phyloP scores from a whole-genome alignment of 2,888 invertebrate species.

The Drosophila greeni region DNA sequence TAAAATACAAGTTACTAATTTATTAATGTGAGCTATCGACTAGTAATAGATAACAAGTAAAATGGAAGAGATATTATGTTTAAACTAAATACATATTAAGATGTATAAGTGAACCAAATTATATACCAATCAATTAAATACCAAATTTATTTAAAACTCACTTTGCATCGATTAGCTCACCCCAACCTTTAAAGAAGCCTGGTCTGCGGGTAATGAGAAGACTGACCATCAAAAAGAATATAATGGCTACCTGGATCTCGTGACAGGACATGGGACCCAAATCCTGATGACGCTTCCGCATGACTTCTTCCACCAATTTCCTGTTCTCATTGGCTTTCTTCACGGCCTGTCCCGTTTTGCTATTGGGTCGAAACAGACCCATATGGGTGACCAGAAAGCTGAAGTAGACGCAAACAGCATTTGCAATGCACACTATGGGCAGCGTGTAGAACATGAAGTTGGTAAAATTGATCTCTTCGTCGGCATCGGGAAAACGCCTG shows the following conservation, averaged over 20 bases:
- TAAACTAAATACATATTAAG: too few species aligned
- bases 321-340: conserved; percentile 80
- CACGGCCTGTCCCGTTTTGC: conserved; percentile 43
- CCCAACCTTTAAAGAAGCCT: conserved; percentile 91
- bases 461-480: conserved; percentile 62
- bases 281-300: conserved; percentile 79
- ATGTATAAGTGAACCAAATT: background rate
- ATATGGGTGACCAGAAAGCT: conserved; percentile 60
- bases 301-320: conserved; percentile 81
- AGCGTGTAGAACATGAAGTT: conserved; percentile 60
- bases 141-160: conserved; percentile 31
- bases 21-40: too few species aligned
- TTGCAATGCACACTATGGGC: conserved; percentile 45
- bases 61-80: too few species aligned
- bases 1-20: too few species aligned
- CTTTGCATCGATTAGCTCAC: conserved; percentile 78
- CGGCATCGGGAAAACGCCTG: conserved; percentile 68
- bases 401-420: conserved; percentile 48
- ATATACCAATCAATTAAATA: background rate
- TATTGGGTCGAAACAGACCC: conserved; percentile 69
- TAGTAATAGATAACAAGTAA: too few species aligned
- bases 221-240: conserved; percentile 86
- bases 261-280: conserved; percentile 88
- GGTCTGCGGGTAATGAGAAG: conserved; percentile 92
- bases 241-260: conserved; percentile 83